phyloP scores from a whole-genome alignment of 1,140 invertebrate genomes.

The Micrasema minimum region DNA sequence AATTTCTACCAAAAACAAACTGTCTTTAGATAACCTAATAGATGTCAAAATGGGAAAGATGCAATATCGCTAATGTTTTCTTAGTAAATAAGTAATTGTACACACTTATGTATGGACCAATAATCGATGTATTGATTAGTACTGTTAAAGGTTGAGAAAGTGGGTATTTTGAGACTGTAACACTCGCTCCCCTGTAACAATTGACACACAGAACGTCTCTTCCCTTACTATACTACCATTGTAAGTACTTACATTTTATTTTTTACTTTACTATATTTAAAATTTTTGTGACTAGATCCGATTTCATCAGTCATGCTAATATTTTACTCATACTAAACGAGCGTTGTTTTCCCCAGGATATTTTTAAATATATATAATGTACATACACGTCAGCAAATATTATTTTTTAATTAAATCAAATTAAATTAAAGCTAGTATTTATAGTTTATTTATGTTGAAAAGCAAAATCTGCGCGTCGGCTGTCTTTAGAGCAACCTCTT shows the following conservation, averaged over 20 bases:
- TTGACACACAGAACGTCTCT: not conserved
- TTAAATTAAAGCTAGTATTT: not conserved
- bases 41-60: no score
- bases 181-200: not conserved
- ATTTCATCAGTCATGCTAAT: not conserved
- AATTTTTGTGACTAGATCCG: not conserved
- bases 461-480: constrained; percentile 49
- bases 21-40: no score
- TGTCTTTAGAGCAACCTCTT: constrained; percentile 64
- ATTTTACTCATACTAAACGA: constrained; percentile 27
- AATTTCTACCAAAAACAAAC: no score
- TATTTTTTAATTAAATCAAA: not conserved
- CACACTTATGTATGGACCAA: no score
- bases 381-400: no score
- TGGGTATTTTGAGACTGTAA: not conserved
- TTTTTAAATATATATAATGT: not conserved
- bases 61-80: no score
- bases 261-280: not conserved
- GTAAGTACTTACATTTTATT: not conserved
- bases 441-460: constrained; percentile 46
- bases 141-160: not conserved
- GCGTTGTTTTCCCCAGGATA: constrained; percentile 35
- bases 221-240: not conserved
- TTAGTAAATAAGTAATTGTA: no score
- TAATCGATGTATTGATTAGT: no score